Percentiles rank a stretch among this genome's conserved stretches.
These are phyloP conservation scores for Prorops nasuta DNA, from an alignment of 1,140 invertebrate species.

Conservation along the genomic window DNA sequence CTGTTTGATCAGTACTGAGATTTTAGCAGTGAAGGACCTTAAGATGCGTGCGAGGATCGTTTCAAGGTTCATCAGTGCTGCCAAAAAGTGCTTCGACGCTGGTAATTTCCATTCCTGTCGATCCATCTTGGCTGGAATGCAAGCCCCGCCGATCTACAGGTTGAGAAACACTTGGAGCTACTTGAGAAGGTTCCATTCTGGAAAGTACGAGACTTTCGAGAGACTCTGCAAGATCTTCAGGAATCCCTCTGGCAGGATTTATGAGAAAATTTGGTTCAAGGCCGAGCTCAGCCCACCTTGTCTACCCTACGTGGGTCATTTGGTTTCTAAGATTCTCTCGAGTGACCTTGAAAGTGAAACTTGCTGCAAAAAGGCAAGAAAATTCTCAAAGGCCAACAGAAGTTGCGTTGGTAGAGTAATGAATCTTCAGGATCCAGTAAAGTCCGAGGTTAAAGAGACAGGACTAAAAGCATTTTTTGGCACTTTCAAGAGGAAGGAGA, in stretches of 20 bases:
- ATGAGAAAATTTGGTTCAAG: slow-evolving; percentile 45
- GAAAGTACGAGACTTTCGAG: slow-evolving; percentile 55
- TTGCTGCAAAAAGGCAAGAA: too few relatives aligned
- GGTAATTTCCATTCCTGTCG: slow-evolving; percentile 60
- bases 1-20: slow-evolving; percentile 55
- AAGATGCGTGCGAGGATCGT: slow-evolving; percentile 56
- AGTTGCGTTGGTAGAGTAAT: background rate
- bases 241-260: slow-evolving; percentile 39
- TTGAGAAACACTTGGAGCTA: slow-evolving; percentile 56
- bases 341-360: too few relatives aligned
- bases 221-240: slow-evolving; percentile 52
- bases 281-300: slow-evolving; percentile 39
- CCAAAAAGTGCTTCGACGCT: slow-evolving; percentile 55
- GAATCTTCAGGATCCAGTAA: too few relatives aligned
- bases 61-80: slow-evolving; percentile 57
- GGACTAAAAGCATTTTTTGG: too few relatives aligned
- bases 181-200: slow-evolving; percentile 54
- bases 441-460: too few relatives aligned
- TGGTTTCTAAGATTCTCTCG: slow-evolving; percentile 51
- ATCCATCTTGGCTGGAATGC: slow-evolving; percentile 58
- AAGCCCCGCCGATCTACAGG: slow-evolving; percentile 57
- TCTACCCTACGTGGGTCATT: slow-evolving; percentile 55
- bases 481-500: too few relatives aligned
- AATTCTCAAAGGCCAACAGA: background rate
- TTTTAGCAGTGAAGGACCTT: slow-evolving; percentile 44